These are phyloP conservation scores for Macroglossus sobrinus DNA, from an alignment of 2,113 vertebrate genomes.

Conservation along the genomic window DNA sequence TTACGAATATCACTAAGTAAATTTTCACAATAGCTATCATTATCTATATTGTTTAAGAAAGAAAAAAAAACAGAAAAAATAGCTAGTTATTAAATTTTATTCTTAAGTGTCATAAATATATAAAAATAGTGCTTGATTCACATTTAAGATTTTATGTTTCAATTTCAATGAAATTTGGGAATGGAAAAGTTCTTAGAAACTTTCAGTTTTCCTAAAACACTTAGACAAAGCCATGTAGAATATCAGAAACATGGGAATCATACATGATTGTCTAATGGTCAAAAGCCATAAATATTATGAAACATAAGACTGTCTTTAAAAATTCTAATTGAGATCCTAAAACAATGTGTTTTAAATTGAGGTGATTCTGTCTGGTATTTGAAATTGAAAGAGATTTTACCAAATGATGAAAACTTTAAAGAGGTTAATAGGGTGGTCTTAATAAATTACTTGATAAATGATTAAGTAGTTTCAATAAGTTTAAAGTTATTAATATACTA, in stretches of 20 bases:
- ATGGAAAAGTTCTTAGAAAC: not conserved
- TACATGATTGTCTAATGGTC: not conserved
- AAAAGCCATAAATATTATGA: conserved; percentile 24
- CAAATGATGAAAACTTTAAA: not conserved
- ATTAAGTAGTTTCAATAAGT: not conserved
- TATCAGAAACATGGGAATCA: not conserved
- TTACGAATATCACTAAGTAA: not conserved
- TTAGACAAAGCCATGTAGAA: not conserved
- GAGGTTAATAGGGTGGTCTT: not conserved
- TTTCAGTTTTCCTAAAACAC: not conserved
- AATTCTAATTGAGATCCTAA: not conserved
- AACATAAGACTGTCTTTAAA: not conserved
- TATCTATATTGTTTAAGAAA: not conserved
- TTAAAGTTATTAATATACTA: not conserved
- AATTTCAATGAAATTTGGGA: not conserved
- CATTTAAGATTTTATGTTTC: not conserved
- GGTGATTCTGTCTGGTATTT: not conserved
- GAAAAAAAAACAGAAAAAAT: not conserved
- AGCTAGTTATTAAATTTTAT: not conserved
- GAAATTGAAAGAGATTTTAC: not conserved
- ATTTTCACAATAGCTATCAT: not conserved
- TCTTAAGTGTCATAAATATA: not conserved
- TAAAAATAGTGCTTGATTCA: not conserved
- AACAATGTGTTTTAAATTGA: not conserved
- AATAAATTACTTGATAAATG: not conserved